These are phyloP conservation scores for Premnoplex brunnescens DNA, from an alignment of 2,797 vertebrate genomes.

Conservation along the genomic window DNA sequence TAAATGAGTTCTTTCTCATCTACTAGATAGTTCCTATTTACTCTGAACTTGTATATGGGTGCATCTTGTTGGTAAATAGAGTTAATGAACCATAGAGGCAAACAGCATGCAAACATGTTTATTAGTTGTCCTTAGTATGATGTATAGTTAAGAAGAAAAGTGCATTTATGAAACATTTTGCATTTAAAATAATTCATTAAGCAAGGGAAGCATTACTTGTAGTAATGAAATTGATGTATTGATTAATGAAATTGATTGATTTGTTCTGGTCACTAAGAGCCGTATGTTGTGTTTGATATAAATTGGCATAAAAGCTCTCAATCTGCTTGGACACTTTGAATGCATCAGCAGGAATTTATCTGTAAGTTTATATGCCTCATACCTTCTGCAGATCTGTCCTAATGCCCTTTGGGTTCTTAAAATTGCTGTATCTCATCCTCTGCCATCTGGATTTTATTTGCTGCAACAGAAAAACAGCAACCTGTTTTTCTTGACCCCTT, in stretches of 20 bases:
- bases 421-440: not conserved
- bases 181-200: not conserved
- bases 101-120: not conserved
- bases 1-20: not conserved
- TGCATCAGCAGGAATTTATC: not conserved
- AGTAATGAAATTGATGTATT: not conserved
- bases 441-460: not conserved
- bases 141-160: not conserved
- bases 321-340: not conserved
- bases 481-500: not conserved
- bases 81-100: not conserved
- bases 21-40: not conserved
- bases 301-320: not conserved
- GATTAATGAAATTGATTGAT: not conserved
- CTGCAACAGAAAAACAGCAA: not conserved
- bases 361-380: not conserved
- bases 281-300: not conserved
- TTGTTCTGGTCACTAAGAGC: not conserved
- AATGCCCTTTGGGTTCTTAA: not conserved
- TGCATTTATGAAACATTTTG: not conserved
- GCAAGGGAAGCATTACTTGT: not conserved
- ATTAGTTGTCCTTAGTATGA: not conserved
- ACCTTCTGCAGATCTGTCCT: not conserved
- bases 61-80: not conserved
- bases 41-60: not conserved